A percentile compares a stretch with the other conserved stretches of the same genome.
Conservation (phyloP, 1,140 invertebrate species). For the Helicorthomorpha holstii region DNA sequence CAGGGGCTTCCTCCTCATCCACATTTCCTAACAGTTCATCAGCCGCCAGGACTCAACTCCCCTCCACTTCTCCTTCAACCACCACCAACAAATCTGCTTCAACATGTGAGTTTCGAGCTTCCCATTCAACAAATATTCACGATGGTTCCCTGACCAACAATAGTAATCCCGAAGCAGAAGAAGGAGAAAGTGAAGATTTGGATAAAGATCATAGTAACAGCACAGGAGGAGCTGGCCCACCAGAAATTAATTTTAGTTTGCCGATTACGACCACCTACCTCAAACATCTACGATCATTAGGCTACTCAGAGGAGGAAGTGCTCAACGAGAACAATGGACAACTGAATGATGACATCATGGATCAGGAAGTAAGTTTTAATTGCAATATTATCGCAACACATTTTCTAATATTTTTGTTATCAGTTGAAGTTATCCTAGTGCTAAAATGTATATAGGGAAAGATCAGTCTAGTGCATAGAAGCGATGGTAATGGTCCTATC, state of each 20-base stretch:
- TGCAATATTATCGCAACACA: no score
- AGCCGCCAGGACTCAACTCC: background rate
- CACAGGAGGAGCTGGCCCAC: constrained; percentile 13
- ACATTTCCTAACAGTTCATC: background rate
- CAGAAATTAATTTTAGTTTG: constrained; percentile 52
- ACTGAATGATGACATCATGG: no score
- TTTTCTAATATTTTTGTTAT: no score
- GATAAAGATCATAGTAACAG: no score
- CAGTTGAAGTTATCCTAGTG: no score
- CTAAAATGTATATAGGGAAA: no score
- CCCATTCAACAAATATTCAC: background rate
- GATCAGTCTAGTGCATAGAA: no score
- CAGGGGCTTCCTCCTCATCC: no score
- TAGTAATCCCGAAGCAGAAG: constrained; percentile 3
- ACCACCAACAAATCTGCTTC: background rate
- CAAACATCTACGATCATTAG: constrained; percentile 35
- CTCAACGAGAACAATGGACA: no score
- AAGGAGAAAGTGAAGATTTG: no score
- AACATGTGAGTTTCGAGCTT: background rate
- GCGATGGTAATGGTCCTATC: no score
- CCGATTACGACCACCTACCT: constrained; percentile 72
- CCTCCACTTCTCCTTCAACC: background rate
- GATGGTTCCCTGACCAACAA: constrained; percentile 1
- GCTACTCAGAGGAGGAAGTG: constrained; percentile 13
- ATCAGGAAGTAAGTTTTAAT: background rate